Evolutionary conservation across 2,888 invertebrate genomes (phyloP).

Genomic region (Patella depressa): DNA sequence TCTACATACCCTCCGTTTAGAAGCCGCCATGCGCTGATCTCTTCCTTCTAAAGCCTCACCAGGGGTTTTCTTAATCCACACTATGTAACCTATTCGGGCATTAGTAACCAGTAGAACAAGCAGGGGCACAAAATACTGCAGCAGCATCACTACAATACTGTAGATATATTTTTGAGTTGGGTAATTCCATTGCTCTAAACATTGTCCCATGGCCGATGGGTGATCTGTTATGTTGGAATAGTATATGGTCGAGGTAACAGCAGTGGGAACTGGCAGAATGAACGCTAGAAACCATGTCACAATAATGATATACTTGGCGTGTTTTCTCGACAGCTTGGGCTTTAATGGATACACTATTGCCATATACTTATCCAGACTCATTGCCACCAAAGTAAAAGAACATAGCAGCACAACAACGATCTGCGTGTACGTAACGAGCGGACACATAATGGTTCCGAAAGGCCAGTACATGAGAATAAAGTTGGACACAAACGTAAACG

Average conservation of each 20-base stretch:
- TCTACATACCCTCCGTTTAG: constrained; percentile 84
- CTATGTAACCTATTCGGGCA: constrained; percentile 85
- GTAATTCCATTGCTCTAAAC: constrained; percentile 18
- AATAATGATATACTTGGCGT: constrained; percentile 80
- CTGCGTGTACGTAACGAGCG: constrained; percentile 86
- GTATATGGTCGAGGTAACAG: constrained; percentile 77
- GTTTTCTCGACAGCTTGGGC: constrained; percentile 83
- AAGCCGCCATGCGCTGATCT: constrained; percentile 86
- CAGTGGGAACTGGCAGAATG: constrained; percentile 85
- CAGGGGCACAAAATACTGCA: constrained; percentile 88
- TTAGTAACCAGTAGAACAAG: constrained; percentile 87
- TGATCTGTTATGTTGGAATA: constrained; percentile 19
- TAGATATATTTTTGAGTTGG: not conserved
- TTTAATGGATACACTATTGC: constrained; percentile 90
- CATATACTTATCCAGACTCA: constrained; percentile 92
- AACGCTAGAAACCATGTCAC: constrained; percentile 84
- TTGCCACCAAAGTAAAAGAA: constrained; percentile 91
- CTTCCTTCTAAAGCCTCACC: constrained; percentile 88
- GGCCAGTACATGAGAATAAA: constrained; percentile 88
- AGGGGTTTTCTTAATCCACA: constrained; percentile 89
- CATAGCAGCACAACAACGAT: constrained; percentile 78
- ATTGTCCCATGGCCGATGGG: constrained; percentile 6
- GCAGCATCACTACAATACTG: constrained; percentile 80
- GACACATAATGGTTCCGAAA: constrained; percentile 86
- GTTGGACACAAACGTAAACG: constrained; percentile 80